A percentile compares a stretch with the other conserved stretches of the same genome.
Conservation (phyloP, 2,797 vertebrate genomes). For the Ptychobarbus kaznakovi region DNA sequence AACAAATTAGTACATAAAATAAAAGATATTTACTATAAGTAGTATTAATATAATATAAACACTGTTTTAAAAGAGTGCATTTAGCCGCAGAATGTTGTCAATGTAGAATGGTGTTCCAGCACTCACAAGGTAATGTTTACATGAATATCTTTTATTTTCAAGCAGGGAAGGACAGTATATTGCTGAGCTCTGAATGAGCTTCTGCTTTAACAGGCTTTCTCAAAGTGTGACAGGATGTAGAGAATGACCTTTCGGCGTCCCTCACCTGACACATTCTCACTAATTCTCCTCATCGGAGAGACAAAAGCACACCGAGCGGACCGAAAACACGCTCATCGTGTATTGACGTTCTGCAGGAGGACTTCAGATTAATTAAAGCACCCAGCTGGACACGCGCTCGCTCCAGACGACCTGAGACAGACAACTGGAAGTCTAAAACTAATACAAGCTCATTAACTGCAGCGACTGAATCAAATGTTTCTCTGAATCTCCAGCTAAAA, state of each 20-base stretch:
- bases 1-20: neutral
- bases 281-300: constrained; percentile 42
- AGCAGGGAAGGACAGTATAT: neutral
- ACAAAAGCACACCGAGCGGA: constrained; percentile 40
- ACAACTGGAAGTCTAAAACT: neutral
- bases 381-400: constrained; percentile 19
- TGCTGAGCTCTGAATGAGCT: neutral
- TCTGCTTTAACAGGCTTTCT: constrained; percentile 17
- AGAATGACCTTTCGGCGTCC: constrained; percentile 53
- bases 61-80: neutral
- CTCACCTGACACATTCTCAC: constrained; percentile 42
- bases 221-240: constrained; percentile 46
- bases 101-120: neutral
- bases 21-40: neutral
- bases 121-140: neutral
- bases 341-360: constrained; percentile 42
- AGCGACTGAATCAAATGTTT: constrained; percentile 27
- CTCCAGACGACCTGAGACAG: constrained; percentile 11
- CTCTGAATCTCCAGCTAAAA: neutral
- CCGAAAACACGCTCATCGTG: constrained; percentile 35
- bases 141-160: neutral
- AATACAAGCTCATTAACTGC: constrained; percentile 40
- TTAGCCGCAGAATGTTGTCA: neutral
- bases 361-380: constrained; percentile 50
- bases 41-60: no score